Evolutionary conservation across 2,113 vertebrate genomes (phyloP).

Genomic region (Neomonachus schauinslandi): DNA sequence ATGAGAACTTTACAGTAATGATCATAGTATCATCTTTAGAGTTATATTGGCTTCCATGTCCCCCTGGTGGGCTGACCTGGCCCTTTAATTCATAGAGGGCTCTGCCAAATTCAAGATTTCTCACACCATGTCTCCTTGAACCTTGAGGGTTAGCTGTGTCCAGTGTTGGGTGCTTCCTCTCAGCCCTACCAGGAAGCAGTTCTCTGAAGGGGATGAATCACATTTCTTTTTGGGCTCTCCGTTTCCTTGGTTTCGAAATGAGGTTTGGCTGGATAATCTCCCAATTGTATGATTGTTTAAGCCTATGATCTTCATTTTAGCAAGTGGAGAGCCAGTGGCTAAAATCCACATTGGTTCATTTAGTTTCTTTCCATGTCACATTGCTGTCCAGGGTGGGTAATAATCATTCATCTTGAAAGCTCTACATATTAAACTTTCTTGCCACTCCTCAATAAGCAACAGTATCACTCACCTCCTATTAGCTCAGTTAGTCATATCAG

Average conservation of each 20-base stretch:
- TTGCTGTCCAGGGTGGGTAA: not conserved
- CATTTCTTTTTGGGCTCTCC: constrained; percentile 2
- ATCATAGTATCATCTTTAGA: not conserved
- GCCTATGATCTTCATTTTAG: constrained; percentile 23
- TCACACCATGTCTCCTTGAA: not conserved
- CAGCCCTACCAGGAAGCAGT: not conserved
- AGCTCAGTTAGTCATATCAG: constrained; percentile 36
- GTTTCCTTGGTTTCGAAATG: constrained; percentile 35
- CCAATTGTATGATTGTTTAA: not conserved
- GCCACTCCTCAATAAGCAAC: not conserved
- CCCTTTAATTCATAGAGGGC: not conserved
- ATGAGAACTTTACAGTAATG: not conserved
- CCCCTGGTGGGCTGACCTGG: not conserved
- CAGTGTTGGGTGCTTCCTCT: not conserved
- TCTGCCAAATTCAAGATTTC: not conserved
- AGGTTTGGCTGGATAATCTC: not conserved
- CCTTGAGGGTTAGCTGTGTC: not conserved
- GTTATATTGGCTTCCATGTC: not conserved
- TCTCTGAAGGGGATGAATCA: not conserved
- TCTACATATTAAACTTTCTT: constrained; percentile 25
- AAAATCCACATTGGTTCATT: not conserved
- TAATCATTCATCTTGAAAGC: constrained; percentile 32
- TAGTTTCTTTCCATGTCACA: not conserved
- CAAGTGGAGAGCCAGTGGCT: not conserved
- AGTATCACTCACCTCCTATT: not conserved